phyloP scores from a whole-genome alignment of 2,797 vertebrate genomes.

The Pyrocephalus nanus region DNA sequence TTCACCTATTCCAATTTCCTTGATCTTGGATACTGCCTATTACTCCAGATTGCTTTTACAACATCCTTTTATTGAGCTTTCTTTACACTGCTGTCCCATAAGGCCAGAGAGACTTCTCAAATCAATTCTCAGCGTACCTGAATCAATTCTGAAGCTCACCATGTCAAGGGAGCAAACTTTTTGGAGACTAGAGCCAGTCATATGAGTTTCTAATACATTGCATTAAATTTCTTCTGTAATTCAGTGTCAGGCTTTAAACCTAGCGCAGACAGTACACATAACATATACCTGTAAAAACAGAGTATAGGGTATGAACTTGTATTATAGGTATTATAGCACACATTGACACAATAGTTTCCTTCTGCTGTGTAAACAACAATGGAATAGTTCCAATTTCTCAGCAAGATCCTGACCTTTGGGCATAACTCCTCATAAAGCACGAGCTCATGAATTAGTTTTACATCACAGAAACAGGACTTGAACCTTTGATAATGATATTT shows the following conservation, averaged over 20 bases:
- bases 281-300: conserved; percentile 13
- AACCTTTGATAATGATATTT: background rate
- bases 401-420: background rate
- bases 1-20: background rate
- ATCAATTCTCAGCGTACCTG: conserved; percentile 54
- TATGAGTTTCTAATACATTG: background rate
- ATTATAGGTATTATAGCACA: conserved; percentile 8
- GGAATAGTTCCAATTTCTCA: background rate
- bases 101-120: conserved; percentile 39
- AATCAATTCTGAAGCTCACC: conserved; percentile 61
- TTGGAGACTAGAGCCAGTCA: background rate
- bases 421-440: background rate
- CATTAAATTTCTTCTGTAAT: conserved; percentile 48
- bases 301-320: background rate
- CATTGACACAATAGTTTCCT: background rate
- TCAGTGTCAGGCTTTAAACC: conserved; percentile 44
- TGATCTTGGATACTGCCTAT: background rate
- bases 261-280: background rate
- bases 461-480: background rate
- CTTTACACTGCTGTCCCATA: conserved; percentile 9
- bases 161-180: conserved; percentile 48
- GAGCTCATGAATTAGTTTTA: background rate
- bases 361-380: conserved; percentile 1
- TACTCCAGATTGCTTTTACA: conserved; percentile 29
- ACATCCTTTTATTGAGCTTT: conserved; percentile 42